These are phyloP conservation scores for Leucozona laternaria DNA, from an alignment of 2,888 invertebrate genomes.

Conservation along the genomic window DNA sequence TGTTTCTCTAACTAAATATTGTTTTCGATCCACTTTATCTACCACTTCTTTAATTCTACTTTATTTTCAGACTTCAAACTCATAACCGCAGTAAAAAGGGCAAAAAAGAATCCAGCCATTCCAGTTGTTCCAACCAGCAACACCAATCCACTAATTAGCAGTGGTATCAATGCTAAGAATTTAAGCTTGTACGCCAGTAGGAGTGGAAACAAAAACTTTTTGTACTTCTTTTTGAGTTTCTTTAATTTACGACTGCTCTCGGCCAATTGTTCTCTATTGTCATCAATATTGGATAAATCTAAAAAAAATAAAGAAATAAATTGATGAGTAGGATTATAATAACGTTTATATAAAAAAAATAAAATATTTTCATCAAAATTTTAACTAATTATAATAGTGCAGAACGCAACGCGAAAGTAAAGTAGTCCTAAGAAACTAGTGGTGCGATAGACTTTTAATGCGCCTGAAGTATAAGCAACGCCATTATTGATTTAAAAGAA, in stretches of 20 bases:
- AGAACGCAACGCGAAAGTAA: too few species aligned
- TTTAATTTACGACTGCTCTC: constrained; percentile 79
- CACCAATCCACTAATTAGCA: constrained; percentile 88
- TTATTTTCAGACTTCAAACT: constrained; percentile 85
- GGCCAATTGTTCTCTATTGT: neutral
- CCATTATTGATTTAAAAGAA: too few species aligned
- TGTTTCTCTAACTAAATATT: neutral
- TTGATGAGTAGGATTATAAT: too few species aligned
- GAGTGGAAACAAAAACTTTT: constrained; percentile 89
- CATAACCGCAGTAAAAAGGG: constrained; percentile 92
- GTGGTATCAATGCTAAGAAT: constrained; percentile 90
- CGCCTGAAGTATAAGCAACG: too few species aligned
- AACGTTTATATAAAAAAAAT: too few species aligned
- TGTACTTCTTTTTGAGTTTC: constrained; percentile 86
- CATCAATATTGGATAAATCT: constrained; percentile 44
- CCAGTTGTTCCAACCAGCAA: constrained; percentile 91
- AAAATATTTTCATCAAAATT: too few species aligned
- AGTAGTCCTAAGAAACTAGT: too few species aligned
- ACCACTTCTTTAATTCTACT: constrained; percentile 56
- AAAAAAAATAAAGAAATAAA: too few species aligned
- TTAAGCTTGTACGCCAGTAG: constrained; percentile 93
- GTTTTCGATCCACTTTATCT: neutral
- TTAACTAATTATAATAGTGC: too few species aligned
- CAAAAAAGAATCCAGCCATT: constrained; percentile 94
- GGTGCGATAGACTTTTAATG: too few species aligned